Evolutionary conservation across 2,797 vertebrate species (phyloP).

Genomic region (Rhabdophis nuchalis): DNA sequence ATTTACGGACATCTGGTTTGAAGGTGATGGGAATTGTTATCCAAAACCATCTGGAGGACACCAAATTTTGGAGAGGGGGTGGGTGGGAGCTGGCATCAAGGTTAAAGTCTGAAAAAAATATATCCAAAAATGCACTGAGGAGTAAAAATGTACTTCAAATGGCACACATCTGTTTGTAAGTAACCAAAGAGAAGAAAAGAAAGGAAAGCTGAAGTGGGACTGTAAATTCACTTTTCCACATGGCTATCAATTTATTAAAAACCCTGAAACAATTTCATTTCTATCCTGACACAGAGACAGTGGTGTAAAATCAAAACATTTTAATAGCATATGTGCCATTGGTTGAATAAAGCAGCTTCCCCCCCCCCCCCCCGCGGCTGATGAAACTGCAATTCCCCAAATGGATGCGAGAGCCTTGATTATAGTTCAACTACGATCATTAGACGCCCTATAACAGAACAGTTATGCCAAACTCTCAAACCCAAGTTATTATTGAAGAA

Average conservation of each 20-base stretch:
- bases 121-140: neutral
- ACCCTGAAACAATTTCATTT: neutral
- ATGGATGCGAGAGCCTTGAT: neutral
- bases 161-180: neutral
- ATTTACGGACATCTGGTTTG: neutral
- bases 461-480: neutral
- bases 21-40: neutral
- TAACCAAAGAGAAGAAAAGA: neutral
- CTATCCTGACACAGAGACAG: neutral
- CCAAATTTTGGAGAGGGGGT: neutral
- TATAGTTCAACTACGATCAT: neutral
- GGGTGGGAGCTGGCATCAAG: neutral
- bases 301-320: neutral
- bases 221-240: neutral
- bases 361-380: too few relatives aligned
- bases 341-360: neutral
- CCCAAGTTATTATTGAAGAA: neutral
- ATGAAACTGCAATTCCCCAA: neutral
- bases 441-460: neutral
- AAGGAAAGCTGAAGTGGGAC: neutral
- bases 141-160: neutral
- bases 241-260: neutral
- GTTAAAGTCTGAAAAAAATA: neutral
- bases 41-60: neutral
- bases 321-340: neutral